Conservation (phyloP, 2,113 vertebrate genomes). For the Kryptolebias marmoratus region DNA sequence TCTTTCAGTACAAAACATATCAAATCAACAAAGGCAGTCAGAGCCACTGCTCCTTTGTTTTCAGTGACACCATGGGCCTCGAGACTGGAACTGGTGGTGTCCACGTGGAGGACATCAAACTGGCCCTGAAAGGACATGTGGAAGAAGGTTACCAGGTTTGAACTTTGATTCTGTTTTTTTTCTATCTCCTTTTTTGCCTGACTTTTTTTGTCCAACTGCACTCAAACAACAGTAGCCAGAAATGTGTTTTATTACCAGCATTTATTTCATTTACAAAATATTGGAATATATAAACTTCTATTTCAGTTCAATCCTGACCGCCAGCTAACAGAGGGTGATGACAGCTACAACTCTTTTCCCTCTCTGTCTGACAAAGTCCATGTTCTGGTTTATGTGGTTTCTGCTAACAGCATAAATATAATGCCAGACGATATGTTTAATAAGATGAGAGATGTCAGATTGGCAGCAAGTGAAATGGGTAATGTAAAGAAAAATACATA, state of each 20-base stretch:
- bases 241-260: no score
- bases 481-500: background rate
- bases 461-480: constrained; percentile 33
- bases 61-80: constrained; percentile 56
- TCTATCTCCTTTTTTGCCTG: no score
- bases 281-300: background rate
- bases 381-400: constrained; percentile 38
- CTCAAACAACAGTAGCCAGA: no score
- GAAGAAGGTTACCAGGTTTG: constrained; percentile 37
- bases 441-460: constrained; percentile 35
- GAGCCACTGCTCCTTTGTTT: background rate
- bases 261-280: no score
- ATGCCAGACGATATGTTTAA: rapidly evolving
- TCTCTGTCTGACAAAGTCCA: constrained; percentile 31
- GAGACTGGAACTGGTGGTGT: background rate
- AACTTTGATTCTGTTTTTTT: background rate
- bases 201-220: no score
- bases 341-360: background rate
- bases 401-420: rapidly evolving
- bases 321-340: background rate
- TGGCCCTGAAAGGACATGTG: constrained; percentile 45
- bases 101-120: constrained; percentile 16
- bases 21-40: background rate
- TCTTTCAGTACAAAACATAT: constrained; percentile 34
- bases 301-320: constrained; percentile 30